A percentile compares a stretch with the other conserved stretches of the same genome.
phyloP scores from a whole-genome alignment of 2,797 vertebrate genomes.

The Leuciscus waleckii region DNA sequence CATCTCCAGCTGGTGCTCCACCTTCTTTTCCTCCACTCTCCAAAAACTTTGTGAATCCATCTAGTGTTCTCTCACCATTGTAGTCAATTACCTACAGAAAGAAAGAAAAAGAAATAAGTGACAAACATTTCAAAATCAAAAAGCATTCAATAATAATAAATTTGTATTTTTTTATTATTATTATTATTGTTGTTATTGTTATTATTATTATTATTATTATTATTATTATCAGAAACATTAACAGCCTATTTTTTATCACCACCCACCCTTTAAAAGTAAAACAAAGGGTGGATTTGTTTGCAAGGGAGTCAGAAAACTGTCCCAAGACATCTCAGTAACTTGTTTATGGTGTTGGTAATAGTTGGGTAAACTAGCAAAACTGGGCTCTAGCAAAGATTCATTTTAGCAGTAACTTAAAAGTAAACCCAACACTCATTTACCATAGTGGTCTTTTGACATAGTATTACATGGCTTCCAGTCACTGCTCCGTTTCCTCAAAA shows the following conservation, averaged over 20 bases:
- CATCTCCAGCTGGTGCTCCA: conserved; percentile 82
- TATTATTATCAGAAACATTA: not conserved
- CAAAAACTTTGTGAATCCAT: conserved; percentile 94
- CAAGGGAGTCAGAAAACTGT: not conserved
- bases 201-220: too few species aligned
- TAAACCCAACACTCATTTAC: not conserved
- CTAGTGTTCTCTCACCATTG: conserved; percentile 94
- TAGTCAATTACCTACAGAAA: conserved; percentile 90
- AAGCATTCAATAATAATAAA: not conserved
- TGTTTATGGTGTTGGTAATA: not conserved
- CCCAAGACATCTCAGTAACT: not conserved
- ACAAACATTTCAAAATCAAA: not conserved
- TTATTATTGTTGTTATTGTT: too few species aligned
- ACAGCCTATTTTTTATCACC: too few species aligned
- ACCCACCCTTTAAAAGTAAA: not conserved
- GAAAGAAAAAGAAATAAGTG: too few species aligned
- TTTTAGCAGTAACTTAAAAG: not conserved
- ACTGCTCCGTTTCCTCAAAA: not conserved
- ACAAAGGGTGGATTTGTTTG: too few species aligned
- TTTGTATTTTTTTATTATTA: too few species aligned
- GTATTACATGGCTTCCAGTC: not conserved
- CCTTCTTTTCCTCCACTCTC: conserved; percentile 96
- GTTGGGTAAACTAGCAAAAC: not conserved
- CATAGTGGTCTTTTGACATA: not conserved
- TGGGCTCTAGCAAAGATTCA: not conserved